Percentiles rank a stretch among this genome's conserved stretches.
Conservation (phyloP, 2,797 vertebrate genomes). For the Lepidocolaptes lacrymiger region DNA sequence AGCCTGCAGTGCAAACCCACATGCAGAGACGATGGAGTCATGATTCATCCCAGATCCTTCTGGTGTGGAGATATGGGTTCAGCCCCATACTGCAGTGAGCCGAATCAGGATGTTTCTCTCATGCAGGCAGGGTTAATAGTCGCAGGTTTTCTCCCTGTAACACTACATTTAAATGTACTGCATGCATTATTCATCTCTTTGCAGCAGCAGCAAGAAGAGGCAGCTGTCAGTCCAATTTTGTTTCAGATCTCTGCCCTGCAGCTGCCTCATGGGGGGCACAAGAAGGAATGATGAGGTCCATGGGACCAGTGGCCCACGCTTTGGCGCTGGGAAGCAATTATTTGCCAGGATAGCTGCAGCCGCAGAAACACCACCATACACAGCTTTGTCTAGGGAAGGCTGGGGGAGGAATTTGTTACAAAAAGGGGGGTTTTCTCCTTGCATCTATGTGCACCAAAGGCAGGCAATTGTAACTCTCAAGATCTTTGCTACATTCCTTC, state of each 20-base stretch:
- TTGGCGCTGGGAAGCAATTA: neutral
- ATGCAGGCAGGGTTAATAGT: neutral
- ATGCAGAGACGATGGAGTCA: accelerated
- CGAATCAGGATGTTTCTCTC: neutral
- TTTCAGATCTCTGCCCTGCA: slow-evolving; percentile 15
- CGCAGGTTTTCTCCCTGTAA: neutral
- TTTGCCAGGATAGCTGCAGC: neutral
- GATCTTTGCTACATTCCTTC: neutral
- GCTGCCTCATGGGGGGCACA: neutral
- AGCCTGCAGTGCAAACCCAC: neutral
- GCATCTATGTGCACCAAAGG: neutral
- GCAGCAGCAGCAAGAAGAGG: neutral
- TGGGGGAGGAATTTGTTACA: neutral
- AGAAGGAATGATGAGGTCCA: neutral
- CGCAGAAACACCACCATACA: neutral
- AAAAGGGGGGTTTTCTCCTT: neutral
- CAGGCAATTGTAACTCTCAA: accelerated
- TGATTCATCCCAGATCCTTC: neutral
- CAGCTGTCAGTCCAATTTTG: slow-evolving; percentile 26
- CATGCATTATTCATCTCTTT: slow-evolving; percentile 51
- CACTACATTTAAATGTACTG: slow-evolving; percentile 6
- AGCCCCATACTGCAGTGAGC: neutral
- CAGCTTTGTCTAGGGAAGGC: neutral
- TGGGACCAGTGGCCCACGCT: neutral
- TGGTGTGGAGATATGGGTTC: neutral